Evolutionary conservation across 2,113 vertebrate genomes (phyloP).

Genomic region (Naja naja): DNA sequence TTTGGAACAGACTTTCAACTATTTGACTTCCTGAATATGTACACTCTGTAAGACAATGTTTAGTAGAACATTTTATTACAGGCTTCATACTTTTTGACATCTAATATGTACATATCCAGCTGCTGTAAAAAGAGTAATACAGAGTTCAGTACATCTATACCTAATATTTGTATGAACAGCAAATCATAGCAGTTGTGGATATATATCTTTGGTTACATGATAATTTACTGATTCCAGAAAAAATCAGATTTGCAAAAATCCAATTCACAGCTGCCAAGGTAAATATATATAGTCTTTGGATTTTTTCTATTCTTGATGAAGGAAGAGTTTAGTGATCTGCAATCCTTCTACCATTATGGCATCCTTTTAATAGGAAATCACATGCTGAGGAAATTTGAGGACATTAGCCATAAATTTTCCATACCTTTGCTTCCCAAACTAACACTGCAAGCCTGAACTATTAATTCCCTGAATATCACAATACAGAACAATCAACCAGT

Average conservation of each 20-base stretch:
- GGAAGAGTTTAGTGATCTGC: not conserved
- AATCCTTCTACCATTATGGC: not conserved
- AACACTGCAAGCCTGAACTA: not conserved
- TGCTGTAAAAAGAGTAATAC: not conserved
- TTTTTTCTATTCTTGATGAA: not conserved
- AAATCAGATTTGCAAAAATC: not conserved
- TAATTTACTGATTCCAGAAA: not conserved
- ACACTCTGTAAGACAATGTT: not conserved
- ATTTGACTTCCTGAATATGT: not conserved
- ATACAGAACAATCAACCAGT: not conserved
- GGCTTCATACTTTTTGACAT: not conserved
- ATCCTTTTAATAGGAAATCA: not conserved
- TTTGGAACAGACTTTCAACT: not conserved
- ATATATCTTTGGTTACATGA: not conserved
- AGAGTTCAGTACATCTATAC: not conserved
- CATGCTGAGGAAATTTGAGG: not conserved
- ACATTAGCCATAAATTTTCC: not conserved
- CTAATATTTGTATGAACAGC: not conserved
- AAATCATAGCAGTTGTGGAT: not conserved
- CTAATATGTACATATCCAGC: not conserved
- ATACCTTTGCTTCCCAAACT: not conserved
- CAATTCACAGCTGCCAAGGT: not conserved
- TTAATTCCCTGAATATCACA: not conserved
- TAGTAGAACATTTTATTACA: not conserved
- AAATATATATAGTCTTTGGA: not conserved